Conservation (phyloP, 2,888 invertebrate genomes). For the Tachina fera region DNA sequence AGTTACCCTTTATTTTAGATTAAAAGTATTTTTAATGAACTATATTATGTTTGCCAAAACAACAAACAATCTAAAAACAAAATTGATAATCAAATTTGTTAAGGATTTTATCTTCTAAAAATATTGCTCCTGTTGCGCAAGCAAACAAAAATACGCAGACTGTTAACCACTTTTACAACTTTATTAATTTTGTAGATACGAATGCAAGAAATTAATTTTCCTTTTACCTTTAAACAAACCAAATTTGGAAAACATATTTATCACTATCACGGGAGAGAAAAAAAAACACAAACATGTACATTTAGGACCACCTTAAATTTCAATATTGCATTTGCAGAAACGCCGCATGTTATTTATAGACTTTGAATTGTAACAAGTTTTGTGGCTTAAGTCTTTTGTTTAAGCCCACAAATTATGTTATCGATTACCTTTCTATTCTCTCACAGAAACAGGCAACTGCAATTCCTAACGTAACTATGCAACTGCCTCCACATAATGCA, state of each 20-base stretch:
- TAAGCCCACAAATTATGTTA: constrained; percentile 46
- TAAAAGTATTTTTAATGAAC: no score
- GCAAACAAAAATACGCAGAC: no score
- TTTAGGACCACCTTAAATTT: constrained; percentile 26
- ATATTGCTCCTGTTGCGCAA: no score
- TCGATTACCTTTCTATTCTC: constrained; percentile 56
- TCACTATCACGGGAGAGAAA: not conserved
- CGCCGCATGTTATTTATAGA: constrained; percentile 46
- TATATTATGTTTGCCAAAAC: no score
- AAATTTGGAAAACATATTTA: constrained; percentile 7
- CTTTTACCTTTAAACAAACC: not conserved
- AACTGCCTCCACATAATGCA: not conserved
- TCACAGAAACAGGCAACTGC: not conserved
- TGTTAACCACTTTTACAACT: no score
- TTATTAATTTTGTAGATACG: no score
- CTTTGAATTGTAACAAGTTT: constrained; percentile 34
- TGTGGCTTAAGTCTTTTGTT: constrained; percentile 63
- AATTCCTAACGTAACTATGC: no score
- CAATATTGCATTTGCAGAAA: not conserved
- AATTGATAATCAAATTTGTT: no score
- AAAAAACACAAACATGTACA: not conserved
- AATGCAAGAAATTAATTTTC: not conserved
- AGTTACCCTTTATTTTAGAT: no score
- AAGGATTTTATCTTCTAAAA: no score
- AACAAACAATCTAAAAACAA: no score